Evolutionary conservation across 2,888 invertebrate species (phyloP).

Genomic region (Epinotia bilunana): DNA sequence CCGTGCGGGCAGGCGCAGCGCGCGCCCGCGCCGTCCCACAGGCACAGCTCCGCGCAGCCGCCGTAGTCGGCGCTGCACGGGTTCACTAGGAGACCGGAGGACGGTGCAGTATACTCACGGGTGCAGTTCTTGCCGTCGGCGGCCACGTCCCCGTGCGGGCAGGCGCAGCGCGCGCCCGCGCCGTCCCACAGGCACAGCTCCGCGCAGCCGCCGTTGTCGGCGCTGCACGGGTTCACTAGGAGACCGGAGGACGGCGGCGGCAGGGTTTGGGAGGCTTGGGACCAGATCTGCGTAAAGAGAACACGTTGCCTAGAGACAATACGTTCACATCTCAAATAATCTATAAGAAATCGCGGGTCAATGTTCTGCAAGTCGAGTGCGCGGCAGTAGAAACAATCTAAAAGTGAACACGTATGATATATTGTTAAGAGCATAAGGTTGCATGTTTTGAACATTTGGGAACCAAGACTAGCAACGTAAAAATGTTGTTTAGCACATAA

Average conservation of each 20-base stretch:
- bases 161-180: conserved; percentile 88
- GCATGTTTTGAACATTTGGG: too few relatives aligned
- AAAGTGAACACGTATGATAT: too few relatives aligned
- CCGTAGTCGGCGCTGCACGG: not conserved
- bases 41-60: conserved; percentile 91
- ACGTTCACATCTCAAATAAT: too few relatives aligned
- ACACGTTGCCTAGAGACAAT: too few relatives aligned
- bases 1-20: conserved; percentile 94
- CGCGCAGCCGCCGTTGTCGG: conserved; percentile 84
- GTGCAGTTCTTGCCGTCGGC: conserved; percentile 87
- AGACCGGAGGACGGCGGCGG: conserved; percentile 62
- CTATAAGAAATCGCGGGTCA: too few relatives aligned
- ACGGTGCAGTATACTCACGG: conserved; percentile 62
- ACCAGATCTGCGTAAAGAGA: conserved; percentile 55
- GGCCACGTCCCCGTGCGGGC: conserved; percentile 91
- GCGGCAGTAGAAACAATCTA: too few relatives aligned
- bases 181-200: conserved; percentile 92
- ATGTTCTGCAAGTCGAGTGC: too few relatives aligned
- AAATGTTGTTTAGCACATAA: too few relatives aligned
- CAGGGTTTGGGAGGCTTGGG: conserved; percentile 55
- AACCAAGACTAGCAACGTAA: too few relatives aligned
- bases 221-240: conserved; percentile 86
- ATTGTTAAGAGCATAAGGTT: too few relatives aligned
- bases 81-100: conserved; percentile 43
- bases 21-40: conserved; percentile 87